phyloP scores from a whole-genome alignment of 2,113 vertebrate species.

The Scopus umbretta region DNA sequence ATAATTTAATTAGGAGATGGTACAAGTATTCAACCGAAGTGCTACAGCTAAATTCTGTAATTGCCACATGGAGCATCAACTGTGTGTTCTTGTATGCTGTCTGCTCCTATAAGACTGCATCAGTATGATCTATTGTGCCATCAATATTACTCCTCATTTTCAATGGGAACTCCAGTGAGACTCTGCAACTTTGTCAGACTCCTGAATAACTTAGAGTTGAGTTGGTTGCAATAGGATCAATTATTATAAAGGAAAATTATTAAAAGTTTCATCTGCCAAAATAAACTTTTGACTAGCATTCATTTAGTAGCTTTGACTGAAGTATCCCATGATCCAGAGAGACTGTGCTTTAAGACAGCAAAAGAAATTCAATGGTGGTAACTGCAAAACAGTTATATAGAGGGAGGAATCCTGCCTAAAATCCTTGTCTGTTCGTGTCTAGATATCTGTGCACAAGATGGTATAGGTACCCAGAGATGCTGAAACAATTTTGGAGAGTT shows the following conservation, averaged over 20 bases:
- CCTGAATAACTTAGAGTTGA: neutral
- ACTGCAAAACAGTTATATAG: neutral
- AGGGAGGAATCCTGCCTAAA: neutral
- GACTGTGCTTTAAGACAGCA: neutral
- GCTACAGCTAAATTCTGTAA: slow-evolving; percentile 49
- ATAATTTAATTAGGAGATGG: slow-evolving; percentile 56
- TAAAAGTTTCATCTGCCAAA: neutral
- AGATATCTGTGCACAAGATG: neutral
- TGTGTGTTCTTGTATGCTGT: slow-evolving; percentile 28
- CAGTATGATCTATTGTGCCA: neutral
- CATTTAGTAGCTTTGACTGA: neutral
- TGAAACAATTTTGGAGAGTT: neutral
- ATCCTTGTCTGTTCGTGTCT: neutral
- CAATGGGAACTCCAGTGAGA: neutral
- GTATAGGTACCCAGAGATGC: neutral
- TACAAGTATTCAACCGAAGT: slow-evolving; percentile 33
- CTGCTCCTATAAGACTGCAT: slow-evolving; percentile 19
- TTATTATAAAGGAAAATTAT: neutral
- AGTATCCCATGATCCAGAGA: neutral
- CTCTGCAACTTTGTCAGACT: neutral
- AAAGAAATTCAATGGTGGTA: neutral
- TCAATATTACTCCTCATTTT: slow-evolving; percentile 8
- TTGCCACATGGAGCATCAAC: slow-evolving; percentile 58
- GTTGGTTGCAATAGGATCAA: neutral
- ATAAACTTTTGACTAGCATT: neutral